These are phyloP conservation scores for Caretta caretta DNA, from an alignment of 2,113 vertebrate genomes.

Conservation along the genomic window DNA sequence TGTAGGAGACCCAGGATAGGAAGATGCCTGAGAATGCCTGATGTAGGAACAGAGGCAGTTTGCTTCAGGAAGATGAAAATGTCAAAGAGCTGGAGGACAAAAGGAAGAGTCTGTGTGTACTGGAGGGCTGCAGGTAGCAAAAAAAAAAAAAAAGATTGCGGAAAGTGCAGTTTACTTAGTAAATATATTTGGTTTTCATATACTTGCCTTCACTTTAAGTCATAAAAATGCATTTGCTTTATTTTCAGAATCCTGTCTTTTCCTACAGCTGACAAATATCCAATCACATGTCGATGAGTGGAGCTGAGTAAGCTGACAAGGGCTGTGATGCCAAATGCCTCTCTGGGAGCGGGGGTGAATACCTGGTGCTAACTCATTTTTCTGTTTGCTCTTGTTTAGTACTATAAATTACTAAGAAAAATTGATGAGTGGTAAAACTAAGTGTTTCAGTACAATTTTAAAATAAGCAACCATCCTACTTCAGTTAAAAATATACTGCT, in stretches of 20 bases:
- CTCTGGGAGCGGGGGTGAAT: background rate
- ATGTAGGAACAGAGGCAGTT: background rate
- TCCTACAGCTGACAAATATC: background rate
- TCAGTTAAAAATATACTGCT: background rate
- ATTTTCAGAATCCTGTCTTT: background rate
- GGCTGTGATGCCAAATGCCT: background rate
- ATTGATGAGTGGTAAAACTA: fast-evolving
- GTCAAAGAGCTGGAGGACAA: background rate
- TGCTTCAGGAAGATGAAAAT: constrained; percentile 13
- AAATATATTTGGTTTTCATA: background rate
- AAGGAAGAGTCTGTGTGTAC: background rate
- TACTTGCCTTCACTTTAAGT: background rate
- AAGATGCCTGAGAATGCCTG: constrained; percentile 7
- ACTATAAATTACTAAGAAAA: background rate
- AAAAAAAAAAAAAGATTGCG: background rate
- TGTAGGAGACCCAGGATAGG: background rate
- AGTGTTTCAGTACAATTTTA: background rate
- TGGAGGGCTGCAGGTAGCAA: constrained; percentile 25
- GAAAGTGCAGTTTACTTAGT: background rate
- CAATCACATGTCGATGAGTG: background rate
- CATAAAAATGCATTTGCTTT: background rate
- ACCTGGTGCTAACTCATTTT: background rate
- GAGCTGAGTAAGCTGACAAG: background rate
- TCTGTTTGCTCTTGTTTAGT: background rate
- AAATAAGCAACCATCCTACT: background rate